phyloP scores from a whole-genome alignment of 1,140 invertebrate genomes.

The Lucilia sericata region DNA sequence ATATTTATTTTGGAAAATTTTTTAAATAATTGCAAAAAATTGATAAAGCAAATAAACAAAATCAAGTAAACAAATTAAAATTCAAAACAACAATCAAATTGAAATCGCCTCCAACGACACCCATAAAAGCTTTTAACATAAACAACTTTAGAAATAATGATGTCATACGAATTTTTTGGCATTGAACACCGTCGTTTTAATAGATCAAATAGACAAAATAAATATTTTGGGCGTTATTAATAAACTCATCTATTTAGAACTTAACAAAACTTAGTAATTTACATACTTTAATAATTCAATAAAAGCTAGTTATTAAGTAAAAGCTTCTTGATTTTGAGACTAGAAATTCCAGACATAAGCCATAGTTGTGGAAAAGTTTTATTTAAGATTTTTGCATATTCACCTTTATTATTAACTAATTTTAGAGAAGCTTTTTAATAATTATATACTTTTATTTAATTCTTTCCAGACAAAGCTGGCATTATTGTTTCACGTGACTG shows the following conservation, averaged over 20 bases:
- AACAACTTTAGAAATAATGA: neutral
- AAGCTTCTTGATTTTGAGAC: neutral
- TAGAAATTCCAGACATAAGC: too few species aligned
- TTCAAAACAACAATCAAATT: neutral
- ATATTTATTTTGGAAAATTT: slow-evolving; percentile 8
- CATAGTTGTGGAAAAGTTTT: too few species aligned
- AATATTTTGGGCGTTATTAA: neutral
- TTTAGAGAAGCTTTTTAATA: neutral
- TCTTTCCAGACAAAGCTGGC: slow-evolving; percentile 59
- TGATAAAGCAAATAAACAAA: neutral
- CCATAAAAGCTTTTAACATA: neutral
- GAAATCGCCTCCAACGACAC: neutral
- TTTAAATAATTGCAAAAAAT: neutral
- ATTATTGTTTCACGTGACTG: slow-evolving; percentile 63
- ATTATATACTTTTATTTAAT: neutral
- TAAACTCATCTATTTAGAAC: neutral
- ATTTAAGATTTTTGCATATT: neutral
- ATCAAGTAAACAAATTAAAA: neutral
- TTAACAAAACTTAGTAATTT: neutral
- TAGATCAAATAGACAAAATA: neutral
- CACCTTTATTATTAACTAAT: neutral
- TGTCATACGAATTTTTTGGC: neutral
- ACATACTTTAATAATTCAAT: neutral
- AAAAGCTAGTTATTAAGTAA: neutral
- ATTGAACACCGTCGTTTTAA: neutral